Evolutionary conservation across 2,113 vertebrate species (phyloP).

Genomic region (Aspidoscelis tigris): DNA sequence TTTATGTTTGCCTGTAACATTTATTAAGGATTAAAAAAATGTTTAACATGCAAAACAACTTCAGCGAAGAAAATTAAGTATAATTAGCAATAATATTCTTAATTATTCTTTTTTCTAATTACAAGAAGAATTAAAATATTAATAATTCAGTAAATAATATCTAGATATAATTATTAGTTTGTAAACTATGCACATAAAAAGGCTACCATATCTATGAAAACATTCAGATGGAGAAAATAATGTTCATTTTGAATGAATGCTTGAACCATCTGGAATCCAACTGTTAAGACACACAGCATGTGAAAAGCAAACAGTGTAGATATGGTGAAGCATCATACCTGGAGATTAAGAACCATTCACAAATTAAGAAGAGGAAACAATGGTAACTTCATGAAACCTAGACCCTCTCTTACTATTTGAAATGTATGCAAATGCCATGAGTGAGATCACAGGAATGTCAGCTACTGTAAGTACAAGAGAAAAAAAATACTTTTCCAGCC

Average conservation of each 20-base stretch:
- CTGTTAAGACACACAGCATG: not conserved
- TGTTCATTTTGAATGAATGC: not conserved
- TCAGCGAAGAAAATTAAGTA: constrained; percentile 8
- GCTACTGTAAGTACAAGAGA: too few species aligned
- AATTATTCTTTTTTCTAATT: constrained; percentile 35
- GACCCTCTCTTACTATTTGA: not conserved
- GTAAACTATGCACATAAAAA: not conserved
- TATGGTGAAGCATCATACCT: not conserved
- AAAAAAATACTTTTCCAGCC: too few species aligned
- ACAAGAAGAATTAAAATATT: constrained; percentile 35
- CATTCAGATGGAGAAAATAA: not conserved
- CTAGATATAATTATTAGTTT: constrained; percentile 7
- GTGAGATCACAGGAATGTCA: not conserved
- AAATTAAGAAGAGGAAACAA: not conserved
- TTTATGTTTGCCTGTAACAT: constrained; percentile 40
- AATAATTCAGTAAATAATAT: constrained; percentile 39
- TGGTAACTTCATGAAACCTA: not conserved
- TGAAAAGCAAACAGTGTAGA: constrained; percentile 14
- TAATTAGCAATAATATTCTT: constrained; percentile 37
- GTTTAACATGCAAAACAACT: constrained; percentile 20
- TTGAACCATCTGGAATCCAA: not conserved
- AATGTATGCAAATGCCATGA: not conserved
- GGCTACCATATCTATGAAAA: not conserved
- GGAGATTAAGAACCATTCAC: not conserved
- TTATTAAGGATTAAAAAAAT: not conserved